Base-by-base conservation (phyloP, 2,888 invertebrate species). In the Lasioglossum vierecki region DNA sequence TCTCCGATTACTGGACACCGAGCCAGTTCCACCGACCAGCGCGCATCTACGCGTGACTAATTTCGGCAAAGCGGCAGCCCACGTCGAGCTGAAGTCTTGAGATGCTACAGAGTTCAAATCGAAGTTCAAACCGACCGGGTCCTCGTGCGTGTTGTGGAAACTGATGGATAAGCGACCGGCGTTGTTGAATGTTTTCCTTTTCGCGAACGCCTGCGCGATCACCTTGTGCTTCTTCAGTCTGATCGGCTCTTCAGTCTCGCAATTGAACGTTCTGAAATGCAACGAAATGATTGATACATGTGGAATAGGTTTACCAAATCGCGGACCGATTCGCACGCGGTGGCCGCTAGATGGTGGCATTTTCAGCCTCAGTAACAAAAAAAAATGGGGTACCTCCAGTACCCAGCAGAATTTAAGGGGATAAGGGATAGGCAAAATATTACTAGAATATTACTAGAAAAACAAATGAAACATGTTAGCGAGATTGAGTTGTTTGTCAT, bases 51-150 rank as follows among this genome's bases (percentile, higher is more conserved):
- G 96, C 11, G 97, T 97, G 1, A 99, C 97, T 93, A 99, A 96
- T 89, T 98, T 97, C 0, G 99, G 99, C 87, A 99, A 95, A 88
- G 98, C 98, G 79, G 98, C 98, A 66, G 98, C 98, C 98, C 98
- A 99, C 0, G 98, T 98, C 0, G 99, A 98, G 80, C 98, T 98
- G 77, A 99, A 96, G 91, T 98, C 98, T 89, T 97, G 97, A 84
- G 98, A 98, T 78, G 97, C 97, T 15, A 96, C 96, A 74, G 97
- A 97, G 93, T 97, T 97, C 74, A 97, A 92, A 92, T 97, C 97
- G 88, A 97, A 97, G 91, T 97, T 96, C 66, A 98, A 95, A 4
- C 98, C 98, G 15, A 99, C 97, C 15, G 99, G 99, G 95, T 99
- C 99, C 87, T 98, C 98, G 90, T 98, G 97, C 5, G 97, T 97